Evolutionary conservation across 2,888 invertebrate genomes (phyloP), one percentile per base, ranked within the genome.

Genomic region (Philereme transversata): DNA sequence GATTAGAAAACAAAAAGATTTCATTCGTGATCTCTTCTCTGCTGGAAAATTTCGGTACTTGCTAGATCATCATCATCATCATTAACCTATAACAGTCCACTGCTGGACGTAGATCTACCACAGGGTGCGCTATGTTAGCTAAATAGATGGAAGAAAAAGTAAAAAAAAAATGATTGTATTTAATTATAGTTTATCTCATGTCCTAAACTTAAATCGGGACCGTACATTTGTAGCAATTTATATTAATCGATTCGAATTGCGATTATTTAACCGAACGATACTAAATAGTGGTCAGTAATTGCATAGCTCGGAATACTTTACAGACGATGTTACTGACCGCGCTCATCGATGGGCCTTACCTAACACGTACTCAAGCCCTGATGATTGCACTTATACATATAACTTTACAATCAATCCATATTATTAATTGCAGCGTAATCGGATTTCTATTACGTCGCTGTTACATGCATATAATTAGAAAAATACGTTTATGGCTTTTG

Each of bases 321-420:
- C 75, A 73, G 73, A 78, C 74, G 75, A 80, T 62, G 69, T 64
- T 68, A 57, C 67, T 67, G 70, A 57, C 66, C 69, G 68, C 68
- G 68, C 69, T 64, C 67, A 61, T 69, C 68, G 63, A 65, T 71
- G 72, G 74, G 69, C 71, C 79, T 84, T 63, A 78, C 81, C 78
- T 74, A 84, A 84, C 77, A 70, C 66, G 79, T 82, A 82, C 68
- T 83, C 78, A 69, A 78, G 76, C 76, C 73, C 77, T 40, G 68
- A 73, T 73, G 70, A 71, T 73, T 64, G 72, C 70, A 74, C 72
- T 72, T 71, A 76, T 70, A 72, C 73, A 59, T 63, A 60, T 69
- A 69, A 66, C 71, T 72, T 71, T 69, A 64, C 69, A 70, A 69
- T 72, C 73, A 66, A 69, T 71, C 60, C 58, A 64, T 67, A 45